Percentiles rank a stretch among this genome's conserved stretches.
Conservation (phyloP, 2,113 vertebrate genomes). For the Lutjanus erythropterus region DNA sequence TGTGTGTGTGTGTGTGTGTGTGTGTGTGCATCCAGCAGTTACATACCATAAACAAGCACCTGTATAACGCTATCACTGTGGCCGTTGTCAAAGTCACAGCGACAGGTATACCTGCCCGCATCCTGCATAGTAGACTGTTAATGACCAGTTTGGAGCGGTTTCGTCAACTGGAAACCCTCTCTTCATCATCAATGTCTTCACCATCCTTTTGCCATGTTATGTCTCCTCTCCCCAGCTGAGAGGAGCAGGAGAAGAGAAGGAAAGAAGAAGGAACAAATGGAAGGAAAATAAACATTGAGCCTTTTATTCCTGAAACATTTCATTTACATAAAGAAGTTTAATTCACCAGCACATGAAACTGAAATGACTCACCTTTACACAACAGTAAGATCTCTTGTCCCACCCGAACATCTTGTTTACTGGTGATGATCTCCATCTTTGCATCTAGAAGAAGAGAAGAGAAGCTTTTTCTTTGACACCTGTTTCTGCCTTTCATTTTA, state of each 20-base stretch:
- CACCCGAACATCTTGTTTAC: slow-evolving; percentile 61
- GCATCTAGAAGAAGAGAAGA: slow-evolving; percentile 67
- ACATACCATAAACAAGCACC: slow-evolving; percentile 80
- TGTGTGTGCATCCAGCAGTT: background rate
- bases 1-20: no score
- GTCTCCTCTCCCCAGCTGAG: slow-evolving; percentile 65
- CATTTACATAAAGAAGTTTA: background rate
- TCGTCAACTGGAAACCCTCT: slow-evolving; percentile 70
- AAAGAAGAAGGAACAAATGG: background rate
- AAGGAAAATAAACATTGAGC: background rate
- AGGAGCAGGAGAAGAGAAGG: background rate
- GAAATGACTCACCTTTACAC: slow-evolving; percentile 80
- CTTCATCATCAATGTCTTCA: slow-evolving; percentile 53
- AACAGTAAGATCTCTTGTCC: slow-evolving; percentile 69
- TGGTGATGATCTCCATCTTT: slow-evolving; percentile 66
- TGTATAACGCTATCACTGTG: accelerated
- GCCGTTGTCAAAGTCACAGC: slow-evolving; percentile 26
- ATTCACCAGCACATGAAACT: background rate
- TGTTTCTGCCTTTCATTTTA: no score
- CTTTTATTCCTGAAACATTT: background rate
- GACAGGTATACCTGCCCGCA: slow-evolving; percentile 75
- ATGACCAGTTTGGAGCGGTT: slow-evolving; percentile 68
- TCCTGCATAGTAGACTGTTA: slow-evolving; percentile 54
- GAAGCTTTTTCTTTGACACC: background rate
- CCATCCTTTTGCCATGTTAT: slow-evolving; percentile 76